Evolutionary conservation across 2,797 vertebrate species (phyloP).

Genomic region (Notolepis coatsorum): DNA sequence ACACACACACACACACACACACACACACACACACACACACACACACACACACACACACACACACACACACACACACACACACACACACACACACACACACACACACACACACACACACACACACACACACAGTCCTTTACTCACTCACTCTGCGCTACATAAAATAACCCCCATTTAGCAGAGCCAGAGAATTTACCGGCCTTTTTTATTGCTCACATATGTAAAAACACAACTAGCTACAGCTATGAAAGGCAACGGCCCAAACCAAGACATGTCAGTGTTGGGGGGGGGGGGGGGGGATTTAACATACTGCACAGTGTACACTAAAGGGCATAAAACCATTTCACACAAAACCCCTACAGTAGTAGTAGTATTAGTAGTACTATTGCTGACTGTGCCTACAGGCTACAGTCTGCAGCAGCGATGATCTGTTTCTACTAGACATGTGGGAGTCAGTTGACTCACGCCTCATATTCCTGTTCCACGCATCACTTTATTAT

Average conservation of each 20-base stretch:
- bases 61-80: background rate
- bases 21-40: conserved; percentile 4
- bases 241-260: conserved; percentile 34
- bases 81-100: conserved; percentile 1
- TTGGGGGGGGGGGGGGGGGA: conserved; percentile 20
- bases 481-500: conserved; percentile 23
- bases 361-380: background rate
- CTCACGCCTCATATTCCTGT: conserved; percentile 21
- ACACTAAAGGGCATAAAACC: conserved; percentile 2
- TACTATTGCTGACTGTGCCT: conserved; percentile 12
- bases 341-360: background rate
- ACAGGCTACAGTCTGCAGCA: conserved; percentile 11
- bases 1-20: conserved; percentile 1
- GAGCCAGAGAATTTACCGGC: conserved; percentile 24
- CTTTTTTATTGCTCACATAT: conserved; percentile 65
- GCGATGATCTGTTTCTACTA: conserved; percentile 13
- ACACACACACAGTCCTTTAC: conserved; percentile 17
- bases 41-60: conserved; percentile 27
- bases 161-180: conserved; percentile 55
- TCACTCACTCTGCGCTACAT: conserved; percentile 41
- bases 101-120: background rate
- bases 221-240: conserved; percentile 46
- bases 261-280: conserved; percentile 29
- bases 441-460: conserved; percentile 6
- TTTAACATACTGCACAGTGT: no score